phyloP scores from a whole-genome alignment of 2,888 invertebrate species.

The Napeogenes sylphis region DNA sequence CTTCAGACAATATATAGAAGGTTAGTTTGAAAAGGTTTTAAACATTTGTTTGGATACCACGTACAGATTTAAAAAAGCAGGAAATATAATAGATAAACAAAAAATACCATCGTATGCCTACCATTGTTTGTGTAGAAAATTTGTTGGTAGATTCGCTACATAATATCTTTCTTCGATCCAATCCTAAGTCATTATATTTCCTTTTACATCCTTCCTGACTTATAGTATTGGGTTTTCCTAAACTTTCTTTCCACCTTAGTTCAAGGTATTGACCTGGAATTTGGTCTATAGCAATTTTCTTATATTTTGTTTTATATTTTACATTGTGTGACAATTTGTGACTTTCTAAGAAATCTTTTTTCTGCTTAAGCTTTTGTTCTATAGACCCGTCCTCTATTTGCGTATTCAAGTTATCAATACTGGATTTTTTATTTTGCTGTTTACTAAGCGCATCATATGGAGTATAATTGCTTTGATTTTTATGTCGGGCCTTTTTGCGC shows the following conservation, averaged over 20 bases:
- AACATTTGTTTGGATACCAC: no score
- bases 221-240: background rate
- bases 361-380: background rate
- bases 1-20: no score
- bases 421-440: background rate
- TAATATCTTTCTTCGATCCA: background rate
- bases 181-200: background rate
- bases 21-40: no score
- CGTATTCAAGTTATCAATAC: no score
- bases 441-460: background rate
- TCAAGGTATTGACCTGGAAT: background rate
- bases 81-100: no score
- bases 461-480: background rate
- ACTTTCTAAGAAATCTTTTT: background rate
- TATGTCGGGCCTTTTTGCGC: background rate
- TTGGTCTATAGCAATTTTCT: background rate
- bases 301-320: background rate
- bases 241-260: background rate
- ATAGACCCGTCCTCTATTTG: no score
- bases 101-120: no score
- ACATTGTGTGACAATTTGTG: background rate
- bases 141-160: background rate
- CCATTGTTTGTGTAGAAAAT: background rate
- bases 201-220: background rate
- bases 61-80: no score